A percentile compares a stretch with the other conserved stretches of the same genome.
Evolutionary conservation across 2,113 vertebrate genomes (phyloP).

Genomic region (Prochilodus magdalenae): DNA sequence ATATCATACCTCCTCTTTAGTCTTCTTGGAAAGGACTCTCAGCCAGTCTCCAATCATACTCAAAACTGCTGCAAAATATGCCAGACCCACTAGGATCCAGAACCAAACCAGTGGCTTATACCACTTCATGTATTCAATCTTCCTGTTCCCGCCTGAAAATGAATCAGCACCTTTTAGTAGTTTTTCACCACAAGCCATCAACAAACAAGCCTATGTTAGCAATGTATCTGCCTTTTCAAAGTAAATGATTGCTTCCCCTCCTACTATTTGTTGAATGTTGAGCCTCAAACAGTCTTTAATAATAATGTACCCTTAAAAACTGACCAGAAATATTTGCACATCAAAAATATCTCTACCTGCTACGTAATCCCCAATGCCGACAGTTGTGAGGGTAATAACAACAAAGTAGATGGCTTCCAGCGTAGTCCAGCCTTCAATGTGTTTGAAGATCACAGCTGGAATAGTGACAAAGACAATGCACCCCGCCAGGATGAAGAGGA

Average conservation of each 20-base stretch:
- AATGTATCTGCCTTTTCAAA: too few species aligned
- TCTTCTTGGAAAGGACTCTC: conserved; percentile 97
- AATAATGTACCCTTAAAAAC: background rate
- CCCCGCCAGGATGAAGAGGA: conserved; percentile 94
- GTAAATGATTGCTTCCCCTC: too few species aligned
- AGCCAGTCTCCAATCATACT: conserved; percentile 99
- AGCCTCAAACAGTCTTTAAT: background rate
- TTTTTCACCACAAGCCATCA: background rate
- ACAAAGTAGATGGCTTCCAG: conserved; percentile 98
- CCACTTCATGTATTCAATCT: conserved; percentile 90
- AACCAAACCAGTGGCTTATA: conserved; percentile 98
- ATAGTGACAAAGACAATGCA: conserved; percentile 96
- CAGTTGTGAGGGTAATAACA: conserved; percentile 94
- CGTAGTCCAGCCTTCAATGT: conserved; percentile 93
- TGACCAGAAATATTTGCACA: background rate
- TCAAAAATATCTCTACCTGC: conserved; percentile 81
- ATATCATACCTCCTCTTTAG: conserved; percentile 94
- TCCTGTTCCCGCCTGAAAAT: conserved; percentile 85
- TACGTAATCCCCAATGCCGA: conserved; percentile 97
- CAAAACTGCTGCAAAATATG: conserved; percentile 97
- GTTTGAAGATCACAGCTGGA: conserved; percentile 93
- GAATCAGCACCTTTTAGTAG: background rate
- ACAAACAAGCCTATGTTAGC: background rate
- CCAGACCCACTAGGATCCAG: conserved; percentile 97
- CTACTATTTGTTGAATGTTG: background rate